Base-by-base conservation (phyloP, 2,888 invertebrate genomes). In the Diarsia rubi region DNA sequence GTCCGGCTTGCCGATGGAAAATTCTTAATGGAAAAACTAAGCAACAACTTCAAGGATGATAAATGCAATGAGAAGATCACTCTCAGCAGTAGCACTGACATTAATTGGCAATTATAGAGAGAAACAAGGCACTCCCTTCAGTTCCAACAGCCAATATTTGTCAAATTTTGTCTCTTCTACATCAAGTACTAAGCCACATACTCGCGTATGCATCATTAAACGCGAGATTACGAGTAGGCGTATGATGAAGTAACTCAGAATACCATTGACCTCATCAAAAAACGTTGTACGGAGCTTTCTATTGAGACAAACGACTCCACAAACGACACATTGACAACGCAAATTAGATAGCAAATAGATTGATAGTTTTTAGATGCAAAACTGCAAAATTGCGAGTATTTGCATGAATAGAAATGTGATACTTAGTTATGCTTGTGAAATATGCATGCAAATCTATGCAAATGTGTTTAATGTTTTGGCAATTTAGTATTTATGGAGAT, bases 231-330 rank as follows among this genome's bases (percentile, higher is more conserved):
- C 42, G 81, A 66, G 87, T 87, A 69, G 88, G 88, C 73, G 84
- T 73, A 70, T 68, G 60, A 75, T 75, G 44, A 77, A 84, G 78
- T 87, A 78, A 83, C 77, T 87, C 78, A 79, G 81, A 77, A 69
- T 81, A 85, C 73, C 87, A 87, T 86, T 87, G 86, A 87, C 85
- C 87, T 87, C 85, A 75, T 73, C 76, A 83, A 79, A 59, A 71
- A 78, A 74, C 82, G 70, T 71, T 82, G 69, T 54, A 76, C 42
- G 70, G 73, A 72, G 75, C 84, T 86, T 81, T 87, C 83, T 84
- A 85, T 71, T 76, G 63, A 83, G 75, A 83, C 65, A 75, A 85
- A 84, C 65, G 68, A 73, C 67, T 65, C 45, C 60, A 47, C 31
- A 19, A 19, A 64, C 49, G 75, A 72, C 68, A 80, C 62, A 75